phyloP scores from a whole-genome alignment of 2,888 invertebrate genomes.

The Aphidoletes aphidimyza region DNA sequence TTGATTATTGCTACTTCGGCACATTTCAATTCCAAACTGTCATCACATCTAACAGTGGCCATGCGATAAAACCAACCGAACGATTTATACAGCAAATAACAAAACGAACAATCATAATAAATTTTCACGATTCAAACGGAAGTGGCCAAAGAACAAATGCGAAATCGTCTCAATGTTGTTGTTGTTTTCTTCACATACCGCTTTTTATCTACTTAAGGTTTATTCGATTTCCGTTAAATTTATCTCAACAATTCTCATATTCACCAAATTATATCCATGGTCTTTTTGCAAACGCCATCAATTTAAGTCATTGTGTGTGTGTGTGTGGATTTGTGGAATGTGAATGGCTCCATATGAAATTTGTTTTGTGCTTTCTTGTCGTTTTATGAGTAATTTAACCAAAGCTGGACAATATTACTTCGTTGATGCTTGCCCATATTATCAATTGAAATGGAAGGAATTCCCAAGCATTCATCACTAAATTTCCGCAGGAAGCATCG shows the following conservation, averaged over 20 bases:
- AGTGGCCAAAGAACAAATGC: background rate
- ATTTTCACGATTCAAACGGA: background rate
- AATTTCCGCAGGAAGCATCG: no score
- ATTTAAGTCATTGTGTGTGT: background rate
- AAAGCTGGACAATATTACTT: no score
- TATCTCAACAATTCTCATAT: no score
- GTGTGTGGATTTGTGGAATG: background rate
- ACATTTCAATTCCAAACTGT: background rate
- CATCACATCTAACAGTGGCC: background rate
- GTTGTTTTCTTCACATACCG: no score
- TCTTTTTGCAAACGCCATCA: no score
- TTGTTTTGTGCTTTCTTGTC: background rate
- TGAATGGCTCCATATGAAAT: background rate
- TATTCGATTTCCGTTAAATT: no score
- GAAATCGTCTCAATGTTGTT: background rate
- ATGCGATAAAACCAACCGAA: background rate
- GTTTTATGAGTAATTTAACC: background rate
- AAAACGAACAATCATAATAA: background rate
- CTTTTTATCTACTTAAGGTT: no score
- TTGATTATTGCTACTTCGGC: background rate
- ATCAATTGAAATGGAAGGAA: no score
- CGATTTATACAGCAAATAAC: background rate
- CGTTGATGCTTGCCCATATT: no score
- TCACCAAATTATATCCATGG: no score
- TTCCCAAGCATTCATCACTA: no score